A percentile compares a stretch with the other conserved stretches of the same genome.
These are phyloP conservation scores for Falco columbarius DNA, from an alignment of 2,797 vertebrate genomes.

Conservation along the genomic window DNA sequence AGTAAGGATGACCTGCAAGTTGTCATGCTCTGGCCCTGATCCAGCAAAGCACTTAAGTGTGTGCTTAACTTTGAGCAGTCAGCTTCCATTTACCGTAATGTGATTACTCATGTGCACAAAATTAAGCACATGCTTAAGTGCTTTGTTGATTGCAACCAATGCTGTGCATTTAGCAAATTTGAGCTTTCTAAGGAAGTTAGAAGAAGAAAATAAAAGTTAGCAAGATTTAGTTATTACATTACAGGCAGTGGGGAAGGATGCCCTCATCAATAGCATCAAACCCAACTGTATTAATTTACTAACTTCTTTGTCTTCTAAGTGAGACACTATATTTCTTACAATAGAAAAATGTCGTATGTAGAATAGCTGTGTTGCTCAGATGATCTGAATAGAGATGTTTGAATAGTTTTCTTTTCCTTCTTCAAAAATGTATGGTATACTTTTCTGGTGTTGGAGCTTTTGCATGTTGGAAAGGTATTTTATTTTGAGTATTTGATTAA, in stretches of 20 bases:
- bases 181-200: background rate
- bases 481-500: slow-evolving; percentile 38
- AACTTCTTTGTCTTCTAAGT: background rate
- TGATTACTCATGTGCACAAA: slow-evolving; percentile 37
- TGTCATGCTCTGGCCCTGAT: slow-evolving; percentile 19
- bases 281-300: background rate
- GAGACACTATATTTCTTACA: background rate
- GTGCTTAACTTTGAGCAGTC: slow-evolving; percentile 52
- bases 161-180: slow-evolving; percentile 1
- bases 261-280: background rate
- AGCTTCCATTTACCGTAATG: slow-evolving; percentile 21
- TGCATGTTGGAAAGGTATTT: background rate
- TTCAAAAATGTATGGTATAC: background rate
- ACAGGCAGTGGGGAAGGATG: background rate
- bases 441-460: background rate
- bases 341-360: background rate
- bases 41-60: slow-evolving; percentile 61
- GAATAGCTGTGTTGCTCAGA: background rate
- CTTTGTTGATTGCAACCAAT: slow-evolving; percentile 25
- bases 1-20: background rate
- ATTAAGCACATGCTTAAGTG: slow-evolving; percentile 56
- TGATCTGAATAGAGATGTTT: background rate
- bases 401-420: background rate
- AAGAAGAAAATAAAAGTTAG: slow-evolving; percentile 16
- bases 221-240: background rate